Percentiles rank a stretch among this genome's conserved stretches.
Evolutionary conservation across 2,113 vertebrate genomes (phyloP).

Genomic region (Arvicanthis niloticus): DNA sequence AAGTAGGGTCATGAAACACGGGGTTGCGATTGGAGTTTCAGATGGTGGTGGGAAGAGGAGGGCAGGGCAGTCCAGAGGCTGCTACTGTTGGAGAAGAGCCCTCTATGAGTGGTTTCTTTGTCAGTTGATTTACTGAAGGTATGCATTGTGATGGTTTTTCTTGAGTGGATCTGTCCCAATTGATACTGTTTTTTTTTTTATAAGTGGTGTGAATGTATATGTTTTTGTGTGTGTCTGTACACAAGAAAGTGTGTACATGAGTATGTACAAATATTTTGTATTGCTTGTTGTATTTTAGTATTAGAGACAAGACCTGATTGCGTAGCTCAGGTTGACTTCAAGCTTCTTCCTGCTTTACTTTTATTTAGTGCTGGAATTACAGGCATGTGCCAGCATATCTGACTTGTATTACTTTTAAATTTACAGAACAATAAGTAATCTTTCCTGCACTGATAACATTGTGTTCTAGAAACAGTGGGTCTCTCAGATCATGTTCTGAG

Average conservation of each 20-base stretch:
- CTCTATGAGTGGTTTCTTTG: background rate
- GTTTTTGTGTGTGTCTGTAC: background rate
- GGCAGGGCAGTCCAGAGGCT: background rate
- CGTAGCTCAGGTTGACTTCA: background rate
- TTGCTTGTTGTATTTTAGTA: background rate
- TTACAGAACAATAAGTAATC: background rate
- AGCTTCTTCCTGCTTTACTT: background rate
- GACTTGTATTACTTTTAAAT: background rate
- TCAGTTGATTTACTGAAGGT: background rate
- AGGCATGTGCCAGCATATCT: no score
- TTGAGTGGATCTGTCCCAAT: background rate
- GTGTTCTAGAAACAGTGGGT: background rate
- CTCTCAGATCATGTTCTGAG: no score
- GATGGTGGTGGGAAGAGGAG: accelerated
- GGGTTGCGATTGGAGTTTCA: background rate
- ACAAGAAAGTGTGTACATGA: background rate
- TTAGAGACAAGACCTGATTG: background rate
- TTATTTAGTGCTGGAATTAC: background rate
- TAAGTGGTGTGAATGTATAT: background rate
- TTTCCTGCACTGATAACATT: background rate
- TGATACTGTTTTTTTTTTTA: background rate
- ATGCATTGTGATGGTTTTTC: background rate
- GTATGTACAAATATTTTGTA: background rate
- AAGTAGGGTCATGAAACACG: accelerated
- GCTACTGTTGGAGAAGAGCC: accelerated